Base-by-base conservation (phyloP, 2,888 invertebrate species). In the Empis livida region DNA sequence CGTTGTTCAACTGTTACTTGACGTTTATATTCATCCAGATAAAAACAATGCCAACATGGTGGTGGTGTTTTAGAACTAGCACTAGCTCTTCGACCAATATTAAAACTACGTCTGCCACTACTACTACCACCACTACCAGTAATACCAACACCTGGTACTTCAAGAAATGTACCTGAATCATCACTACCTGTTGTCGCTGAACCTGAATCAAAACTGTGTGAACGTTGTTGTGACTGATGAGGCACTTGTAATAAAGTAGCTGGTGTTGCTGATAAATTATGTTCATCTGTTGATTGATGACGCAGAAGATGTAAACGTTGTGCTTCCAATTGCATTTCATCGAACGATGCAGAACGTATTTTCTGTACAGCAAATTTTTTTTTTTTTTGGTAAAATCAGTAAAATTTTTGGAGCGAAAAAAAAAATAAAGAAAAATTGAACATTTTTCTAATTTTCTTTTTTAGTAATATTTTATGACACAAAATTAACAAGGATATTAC, bases 271-370 rank as follows among this genome's bases (percentile, higher is more conserved):
- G 23, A 27, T 27, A 27, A 27, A 27, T 27, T 27, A 37, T 64
- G 59, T 6, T 71, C 66, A 49, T 72, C 71, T 10, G 70, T 70
- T 51, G 66, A 60, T 14, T 53, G 57, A 44, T 57, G 55, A 42
- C 48, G 46, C 10, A 53, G 46, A 35, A 51, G 48, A 47, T 54
- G 55, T 27, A 53, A 49, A 48, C 84, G 78, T 59, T 82, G 82
- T 46, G 83, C 79, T 62, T 83, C 85, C 65, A 87, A 65, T 65
- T 88, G 85, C 65, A 88, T 89, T 73, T 90, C 89, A 73, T 90
- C 90, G 73, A 90, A 90, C 54, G 89, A 88, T 53, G 88, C 88
- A 53, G 89, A 89, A 59, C 90, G 84, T 59, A 90, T 83, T 78
- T 78, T 38, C 16, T 38, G 5, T 27, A 8, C 3, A 20, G 20